Conservation (phyloP, 1,140 invertebrate genomes). For the Caenorhabditis briggsae region DNA sequence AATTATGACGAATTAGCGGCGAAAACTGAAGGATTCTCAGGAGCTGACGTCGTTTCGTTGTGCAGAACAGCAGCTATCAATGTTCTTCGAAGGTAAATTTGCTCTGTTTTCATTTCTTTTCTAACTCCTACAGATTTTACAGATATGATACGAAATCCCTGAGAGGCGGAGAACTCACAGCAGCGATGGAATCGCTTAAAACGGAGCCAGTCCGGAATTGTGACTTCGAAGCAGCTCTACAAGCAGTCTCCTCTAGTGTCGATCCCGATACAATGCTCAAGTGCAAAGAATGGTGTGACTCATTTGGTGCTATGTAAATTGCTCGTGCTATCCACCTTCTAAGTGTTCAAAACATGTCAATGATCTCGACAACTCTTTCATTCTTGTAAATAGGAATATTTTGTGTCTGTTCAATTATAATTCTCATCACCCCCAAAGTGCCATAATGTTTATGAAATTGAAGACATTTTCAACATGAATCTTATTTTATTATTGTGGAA, state of each 20-base stretch:
- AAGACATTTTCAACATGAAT: not conserved
- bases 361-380: not conserved
- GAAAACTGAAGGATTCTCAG: slow-evolving; percentile 36
- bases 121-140: not conserved
- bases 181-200: slow-evolving; percentile 34
- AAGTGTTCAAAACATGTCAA: not conserved
- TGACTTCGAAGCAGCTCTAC: slow-evolving; percentile 40
- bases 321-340: not conserved
- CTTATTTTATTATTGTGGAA: not conserved
- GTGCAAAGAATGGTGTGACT: slow-evolving; percentile 42
- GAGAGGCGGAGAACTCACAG: slow-evolving; percentile 27
- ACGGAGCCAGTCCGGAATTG: slow-evolving; percentile 1
- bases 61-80: slow-evolving; percentile 40
- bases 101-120: not conserved
- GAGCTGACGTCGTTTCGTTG: slow-evolving; percentile 22
- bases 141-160: slow-evolving; percentile 43
- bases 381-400: slow-evolving; percentile 16
- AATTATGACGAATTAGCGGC: slow-evolving; percentile 45
- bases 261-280: slow-evolving; percentile 42
- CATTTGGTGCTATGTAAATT: slow-evolving; percentile 47
- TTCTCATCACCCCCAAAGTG: not conserved
- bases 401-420: not conserved
- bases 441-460: not conserved
- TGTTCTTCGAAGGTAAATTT: slow-evolving; percentile 15
- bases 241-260: slow-evolving; percentile 19